A percentile compares a stretch with the other conserved stretches of the same genome.
phyloP scores from a whole-genome alignment of 2,888 invertebrate genomes.

The Parascotia fuliginaria region DNA sequence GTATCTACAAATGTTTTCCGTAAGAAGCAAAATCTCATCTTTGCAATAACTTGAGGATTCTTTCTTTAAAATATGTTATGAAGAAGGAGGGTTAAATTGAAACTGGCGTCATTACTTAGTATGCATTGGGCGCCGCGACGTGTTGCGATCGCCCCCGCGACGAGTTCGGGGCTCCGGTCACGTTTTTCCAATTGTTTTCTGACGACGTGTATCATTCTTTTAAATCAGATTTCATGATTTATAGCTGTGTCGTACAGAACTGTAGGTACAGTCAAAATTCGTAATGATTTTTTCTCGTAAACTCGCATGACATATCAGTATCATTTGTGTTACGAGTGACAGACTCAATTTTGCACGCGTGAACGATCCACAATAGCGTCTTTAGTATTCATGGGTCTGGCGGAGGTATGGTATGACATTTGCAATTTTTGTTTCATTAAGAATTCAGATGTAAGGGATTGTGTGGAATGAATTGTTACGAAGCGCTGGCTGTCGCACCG shows the following conservation, averaged over 20 bases:
- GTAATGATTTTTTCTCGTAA: conserved; percentile 36
- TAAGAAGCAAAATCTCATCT: too few species aligned
- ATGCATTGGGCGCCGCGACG: conserved; percentile 80
- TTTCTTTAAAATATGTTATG: conserved; percentile 60
- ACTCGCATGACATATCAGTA: conserved; percentile 66
- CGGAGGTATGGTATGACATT: conserved; percentile 78
- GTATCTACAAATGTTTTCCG: conserved; percentile 12
- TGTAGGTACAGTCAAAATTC: conserved; percentile 20
- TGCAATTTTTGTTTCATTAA: conserved; percentile 85
- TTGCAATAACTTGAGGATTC: conserved; percentile 13
- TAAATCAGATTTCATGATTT: conserved; percentile 80
- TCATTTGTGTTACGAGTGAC: conserved; percentile 70
- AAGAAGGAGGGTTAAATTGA: conserved; percentile 74
- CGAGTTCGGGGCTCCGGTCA: conserved; percentile 72
- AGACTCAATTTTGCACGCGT: conserved; percentile 74
- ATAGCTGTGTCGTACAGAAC: conserved; percentile 55
- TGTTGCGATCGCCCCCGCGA: conserved; percentile 71
- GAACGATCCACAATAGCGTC: conserved; percentile 80
- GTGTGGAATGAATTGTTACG: conserved; percentile 71
- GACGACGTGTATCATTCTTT: conserved; percentile 84
- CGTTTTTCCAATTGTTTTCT: conserved; percentile 84
- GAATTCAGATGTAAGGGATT: conserved; percentile 81
- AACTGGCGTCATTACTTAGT: conserved; percentile 80
- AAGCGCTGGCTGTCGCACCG: conserved; percentile 31
- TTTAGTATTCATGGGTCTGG: conserved; percentile 83